phyloP scores from a whole-genome alignment of 2,888 invertebrate genomes.

The Matsumyia berberina region DNA sequence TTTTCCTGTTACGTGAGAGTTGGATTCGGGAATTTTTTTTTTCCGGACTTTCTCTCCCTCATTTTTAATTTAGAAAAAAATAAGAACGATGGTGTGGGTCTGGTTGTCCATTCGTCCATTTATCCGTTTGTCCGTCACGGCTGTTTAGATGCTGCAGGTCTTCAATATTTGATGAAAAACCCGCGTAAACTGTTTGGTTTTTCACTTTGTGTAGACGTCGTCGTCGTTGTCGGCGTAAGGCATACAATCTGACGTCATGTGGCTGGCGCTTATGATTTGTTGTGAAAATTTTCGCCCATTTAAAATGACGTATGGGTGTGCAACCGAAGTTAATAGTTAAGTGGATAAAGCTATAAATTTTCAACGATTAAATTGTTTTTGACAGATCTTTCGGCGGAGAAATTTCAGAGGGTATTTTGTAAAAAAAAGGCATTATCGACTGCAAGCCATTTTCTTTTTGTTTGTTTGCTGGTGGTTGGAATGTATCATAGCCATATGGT shows the following conservation, averaged over 20 bases:
- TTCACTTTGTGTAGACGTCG: not conserved
- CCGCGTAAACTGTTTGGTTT: slow-evolving; percentile 69
- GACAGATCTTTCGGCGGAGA: slow-evolving; percentile 68
- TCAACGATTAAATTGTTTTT: slow-evolving; percentile 75
- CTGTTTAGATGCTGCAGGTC: slow-evolving; percentile 58
- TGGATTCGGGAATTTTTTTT: slow-evolving; percentile 6
- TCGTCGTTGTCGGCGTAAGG: not conserved
- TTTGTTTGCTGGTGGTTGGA: too few relatives aligned
- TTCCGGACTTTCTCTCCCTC: slow-evolving; percentile 48
- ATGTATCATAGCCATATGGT: too few relatives aligned
- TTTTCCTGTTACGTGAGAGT: slow-evolving; percentile 5
- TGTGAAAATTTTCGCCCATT: slow-evolving; percentile 77
- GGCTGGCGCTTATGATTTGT: slow-evolving; percentile 78
- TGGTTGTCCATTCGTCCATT: slow-evolving; percentile 54
- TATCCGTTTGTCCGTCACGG: slow-evolving; percentile 60
- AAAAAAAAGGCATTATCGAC: too few relatives aligned
- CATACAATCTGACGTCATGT: slow-evolving; percentile 47
- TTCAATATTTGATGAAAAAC: slow-evolving; percentile 53
- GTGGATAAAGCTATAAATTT: slow-evolving; percentile 80
- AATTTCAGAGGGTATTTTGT: slow-evolving; percentile 9
- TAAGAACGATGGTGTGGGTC: slow-evolving; percentile 44
- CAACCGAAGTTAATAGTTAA: slow-evolving; percentile 80
- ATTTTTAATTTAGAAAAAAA: slow-evolving; percentile 29
- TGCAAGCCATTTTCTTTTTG: too few relatives aligned
- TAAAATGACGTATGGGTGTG: slow-evolving; percentile 71